Percentiles rank a stretch among this genome's conserved stretches.
These are phyloP conservation scores for Genyomyrus donnyi DNA, from an alignment of 2,113 vertebrate species.

Conservation along the genomic window DNA sequence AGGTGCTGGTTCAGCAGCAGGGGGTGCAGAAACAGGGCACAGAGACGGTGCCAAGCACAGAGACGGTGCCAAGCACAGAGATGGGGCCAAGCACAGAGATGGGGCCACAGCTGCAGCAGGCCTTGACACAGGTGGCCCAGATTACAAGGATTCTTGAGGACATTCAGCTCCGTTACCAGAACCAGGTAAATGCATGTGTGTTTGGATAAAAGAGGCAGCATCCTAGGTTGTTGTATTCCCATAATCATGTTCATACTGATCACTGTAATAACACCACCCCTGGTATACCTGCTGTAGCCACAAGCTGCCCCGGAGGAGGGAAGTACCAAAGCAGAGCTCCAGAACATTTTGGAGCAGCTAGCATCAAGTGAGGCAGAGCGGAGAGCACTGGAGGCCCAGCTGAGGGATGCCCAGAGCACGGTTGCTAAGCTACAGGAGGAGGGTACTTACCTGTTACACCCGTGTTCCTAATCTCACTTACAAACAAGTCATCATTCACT, in stretches of 20 bases:
- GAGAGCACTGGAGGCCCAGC: conserved; percentile 26
- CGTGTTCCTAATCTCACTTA: neutral
- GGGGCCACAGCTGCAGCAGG: conserved; percentile 49
- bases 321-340: conserved; percentile 43
- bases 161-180: conserved; percentile 44
- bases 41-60: conserved; percentile 32
- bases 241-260: neutral
- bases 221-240: neutral
- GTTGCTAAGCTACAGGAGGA: conserved; percentile 43
- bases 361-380: conserved; percentile 41
- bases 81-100: conserved; percentile 34
- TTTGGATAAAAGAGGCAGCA: neutral
- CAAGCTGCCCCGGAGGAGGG: conserved; percentile 34
- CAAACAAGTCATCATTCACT: neutral
- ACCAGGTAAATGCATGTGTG: conserved; percentile 44
- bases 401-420: conserved; percentile 37
- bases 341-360: conserved; percentile 42
- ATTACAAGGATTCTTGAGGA: conserved; percentile 49
- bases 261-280: neutral
- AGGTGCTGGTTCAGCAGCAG: conserved; percentile 62
- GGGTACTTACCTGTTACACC: conserved; percentile 45
- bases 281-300: conserved; percentile 37
- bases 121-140: conserved; percentile 54
- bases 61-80: conserved; percentile 31
- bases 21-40: conserved; percentile 41